phyloP scores from a whole-genome alignment of 1,140 invertebrate genomes.

The Steinernema khuongi region DNA sequence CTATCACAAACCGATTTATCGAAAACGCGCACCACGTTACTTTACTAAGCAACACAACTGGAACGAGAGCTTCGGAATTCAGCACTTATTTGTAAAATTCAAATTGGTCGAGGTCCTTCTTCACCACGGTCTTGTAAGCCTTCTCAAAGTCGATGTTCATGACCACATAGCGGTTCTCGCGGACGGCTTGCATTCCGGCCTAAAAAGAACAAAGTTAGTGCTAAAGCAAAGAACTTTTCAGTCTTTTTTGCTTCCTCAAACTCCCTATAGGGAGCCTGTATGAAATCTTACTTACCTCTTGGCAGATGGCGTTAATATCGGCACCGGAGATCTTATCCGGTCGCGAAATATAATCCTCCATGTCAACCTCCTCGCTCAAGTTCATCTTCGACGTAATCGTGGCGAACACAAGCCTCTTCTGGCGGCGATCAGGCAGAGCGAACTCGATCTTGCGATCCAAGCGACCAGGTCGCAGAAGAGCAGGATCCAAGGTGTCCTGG shows the following conservation, averaged over 20 bases:
- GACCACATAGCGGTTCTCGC: slow-evolving; percentile 97
- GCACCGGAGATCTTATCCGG: slow-evolving; percentile 97
- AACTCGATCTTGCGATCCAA: slow-evolving; percentile 99
- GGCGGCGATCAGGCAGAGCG: slow-evolving; percentile 89
- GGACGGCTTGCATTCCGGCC: slow-evolving; percentile 87
- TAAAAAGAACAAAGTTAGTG: slow-evolving; percentile 58
- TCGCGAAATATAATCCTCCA: slow-evolving; percentile 95
- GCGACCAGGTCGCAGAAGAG: slow-evolving; percentile 87
- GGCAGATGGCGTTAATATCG: slow-evolving; percentile 98
- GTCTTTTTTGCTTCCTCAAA: background rate
- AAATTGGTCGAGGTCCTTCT: slow-evolving; percentile 98
- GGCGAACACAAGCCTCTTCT: slow-evolving; percentile 94
- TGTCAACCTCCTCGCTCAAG: slow-evolving; percentile 95
- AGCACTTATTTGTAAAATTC: slow-evolving; percentile 93
- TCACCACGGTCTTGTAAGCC: slow-evolving; percentile 98
- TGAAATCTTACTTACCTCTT: slow-evolving; percentile 77
- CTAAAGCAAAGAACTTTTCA: no score
- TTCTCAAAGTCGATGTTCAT: slow-evolving; percentile 98
- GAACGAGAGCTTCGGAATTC: background rate
- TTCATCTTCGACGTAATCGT: slow-evolving; percentile 99
- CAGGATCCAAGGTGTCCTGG: slow-evolving; percentile 95
- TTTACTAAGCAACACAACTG: background rate
- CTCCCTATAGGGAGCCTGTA: background rate
- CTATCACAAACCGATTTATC: no score
- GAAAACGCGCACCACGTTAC: no score